phyloP scores from a whole-genome alignment of 2,797 vertebrate species.

The Microctenopoma lineatum region DNA sequence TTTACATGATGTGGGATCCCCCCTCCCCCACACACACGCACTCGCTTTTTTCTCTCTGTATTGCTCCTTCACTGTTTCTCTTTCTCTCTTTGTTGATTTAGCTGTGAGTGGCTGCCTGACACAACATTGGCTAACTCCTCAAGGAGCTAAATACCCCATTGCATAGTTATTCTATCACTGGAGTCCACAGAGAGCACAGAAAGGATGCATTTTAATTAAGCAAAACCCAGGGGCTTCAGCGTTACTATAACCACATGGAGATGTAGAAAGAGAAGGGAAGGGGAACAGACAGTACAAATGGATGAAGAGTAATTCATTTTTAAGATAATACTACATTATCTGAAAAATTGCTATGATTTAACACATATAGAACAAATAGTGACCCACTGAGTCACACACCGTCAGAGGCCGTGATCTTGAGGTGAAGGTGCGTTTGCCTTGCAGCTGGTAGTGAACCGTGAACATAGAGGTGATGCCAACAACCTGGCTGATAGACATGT shows the following conservation, averaged over 20 bases:
- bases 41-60: constrained; percentile 8
- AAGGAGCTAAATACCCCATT: constrained; percentile 75
- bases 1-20: constrained; percentile 69
- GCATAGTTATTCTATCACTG: constrained; percentile 76
- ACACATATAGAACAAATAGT: no score
- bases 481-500: no score
- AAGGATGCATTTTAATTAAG: constrained; percentile 81
- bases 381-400: no score
- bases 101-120: constrained; percentile 76
- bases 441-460: no score
- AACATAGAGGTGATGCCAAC: no score
- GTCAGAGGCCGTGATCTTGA: no score
- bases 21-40: not conserved
- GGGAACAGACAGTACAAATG: not conserved
- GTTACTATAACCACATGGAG: constrained; percentile 62
- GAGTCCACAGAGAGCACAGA: constrained; percentile 66
- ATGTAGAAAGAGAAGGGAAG: constrained; percentile 36
- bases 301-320: constrained; percentile 33
- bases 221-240: constrained; percentile 66
- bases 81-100: constrained; percentile 77
- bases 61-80: constrained; percentile 24
- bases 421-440: no score
- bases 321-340: not conserved
- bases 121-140: constrained; percentile 76
- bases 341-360: no score